Evolutionary conservation across 1,140 invertebrate species (phyloP), one percentile per base, ranked within the genome.

Genomic region (Zaprionus africanus): DNA sequence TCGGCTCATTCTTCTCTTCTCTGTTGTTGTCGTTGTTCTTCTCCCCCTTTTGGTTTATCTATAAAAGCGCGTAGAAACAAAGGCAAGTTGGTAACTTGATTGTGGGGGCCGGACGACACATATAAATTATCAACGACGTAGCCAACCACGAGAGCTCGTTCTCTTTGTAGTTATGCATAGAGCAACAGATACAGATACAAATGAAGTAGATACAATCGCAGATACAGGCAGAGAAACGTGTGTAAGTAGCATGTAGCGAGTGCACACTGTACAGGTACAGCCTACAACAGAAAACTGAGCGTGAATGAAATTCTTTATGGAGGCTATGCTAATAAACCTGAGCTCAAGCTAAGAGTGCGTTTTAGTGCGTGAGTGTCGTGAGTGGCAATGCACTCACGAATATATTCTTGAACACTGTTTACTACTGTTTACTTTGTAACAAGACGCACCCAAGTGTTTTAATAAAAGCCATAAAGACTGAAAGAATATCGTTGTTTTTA

Each of bases 51-150:
- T 51, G 57, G 72, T 69, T 69, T 63, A 75, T 66, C 75, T 73
- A 73, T 77, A 43, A 76, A 76, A 73, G 71, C 76, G 82, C 73
- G 69, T 81, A 87, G 76, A 84, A 88, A 87, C 80, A 87, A 87
- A 80, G 70, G 76, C 74, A 63, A 56, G 75, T 65, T 79, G 81
- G 78, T 81, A 76, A 84, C 81, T 88, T 85, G 85, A 90, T 85
- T 88, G 81, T 88, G 84, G 85, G 84, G 84, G 84, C 85, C 88
- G 85, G 85, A 84, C 84, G 84, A 88, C 84, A 88, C 67, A 84
- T 87, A 87, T 87, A 87, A 88, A 88, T 87, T 87, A 87, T 88
- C 74, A 87, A 76, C 81, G 78, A 81, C 43, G 70, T 84, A 78
- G 53, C 5, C 58, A 61, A 9, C 43, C 74, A 63, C 57, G 9